Percentiles rank a stretch among this genome's conserved stretches.
Conservation (phyloP, 1,140 invertebrate genomes). For the Bursaphelenchus mucronatus region DNA sequence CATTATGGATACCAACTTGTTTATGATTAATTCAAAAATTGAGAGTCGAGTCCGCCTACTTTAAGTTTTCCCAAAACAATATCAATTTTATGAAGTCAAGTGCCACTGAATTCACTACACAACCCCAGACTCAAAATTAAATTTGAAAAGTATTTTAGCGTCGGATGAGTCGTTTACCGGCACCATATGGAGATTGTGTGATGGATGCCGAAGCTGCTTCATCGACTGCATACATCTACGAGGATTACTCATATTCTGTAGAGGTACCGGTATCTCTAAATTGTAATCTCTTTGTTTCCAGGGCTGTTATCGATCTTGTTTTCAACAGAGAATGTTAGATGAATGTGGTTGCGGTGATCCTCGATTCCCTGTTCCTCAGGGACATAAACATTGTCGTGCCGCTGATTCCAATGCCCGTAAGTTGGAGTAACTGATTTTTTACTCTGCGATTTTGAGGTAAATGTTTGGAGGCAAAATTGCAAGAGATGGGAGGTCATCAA, state of each 20-base stretch:
- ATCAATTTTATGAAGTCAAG: background rate
- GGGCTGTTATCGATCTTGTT: conserved; percentile 57
- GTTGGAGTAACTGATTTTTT: conserved; percentile 19
- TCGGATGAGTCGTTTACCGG: conserved; percentile 52
- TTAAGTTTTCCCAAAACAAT: background rate
- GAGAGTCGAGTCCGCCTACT: too few relatives aligned
- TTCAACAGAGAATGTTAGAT: conserved; percentile 53
- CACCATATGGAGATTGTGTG: conserved; percentile 55
- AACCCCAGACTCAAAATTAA: conserved; percentile 12
- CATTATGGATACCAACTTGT: background rate
- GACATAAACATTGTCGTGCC: conserved; percentile 44
- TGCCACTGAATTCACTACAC: background rate
- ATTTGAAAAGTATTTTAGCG: conserved; percentile 37
- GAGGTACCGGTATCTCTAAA: conserved; percentile 30
- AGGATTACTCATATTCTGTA: conserved; percentile 53
- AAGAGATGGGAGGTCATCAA: conserved; percentile 47
- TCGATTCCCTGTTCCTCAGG: conserved; percentile 49
- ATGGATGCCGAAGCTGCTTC: conserved; percentile 34
- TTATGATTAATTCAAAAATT: too few relatives aligned
- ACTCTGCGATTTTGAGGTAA: conserved; percentile 40
- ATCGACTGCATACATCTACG: conserved; percentile 50
- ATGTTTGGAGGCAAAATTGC: conserved; percentile 46
- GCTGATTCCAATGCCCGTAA: conserved; percentile 47
- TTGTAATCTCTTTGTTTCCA: conserved; percentile 23
- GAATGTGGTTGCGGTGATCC: conserved; percentile 55